These are phyloP conservation scores for Myotis myotis DNA, from an alignment of 2,797 vertebrate species.

Conservation along the genomic window DNA sequence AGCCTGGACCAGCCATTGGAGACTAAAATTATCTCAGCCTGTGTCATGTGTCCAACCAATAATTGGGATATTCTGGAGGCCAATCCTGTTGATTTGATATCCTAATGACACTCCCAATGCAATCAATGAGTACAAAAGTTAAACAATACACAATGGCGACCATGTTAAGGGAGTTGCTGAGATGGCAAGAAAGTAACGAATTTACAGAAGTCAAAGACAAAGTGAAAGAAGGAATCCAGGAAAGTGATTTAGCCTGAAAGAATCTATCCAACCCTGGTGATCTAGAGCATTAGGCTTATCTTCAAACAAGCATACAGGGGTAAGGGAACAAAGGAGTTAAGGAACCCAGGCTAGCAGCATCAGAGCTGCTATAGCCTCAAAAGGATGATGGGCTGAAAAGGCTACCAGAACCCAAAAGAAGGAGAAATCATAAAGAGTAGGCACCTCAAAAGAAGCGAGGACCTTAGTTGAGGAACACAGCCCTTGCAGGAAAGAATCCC, in stretches of 20 bases:
- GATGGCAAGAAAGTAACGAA: neutral
- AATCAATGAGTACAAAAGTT: neutral
- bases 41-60: neutral
- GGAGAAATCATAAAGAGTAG: neutral
- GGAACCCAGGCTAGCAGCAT: neutral
- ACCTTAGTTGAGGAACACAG: neutral
- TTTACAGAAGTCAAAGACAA: neutral
- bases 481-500: neutral
- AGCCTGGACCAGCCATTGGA: neutral
- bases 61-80: neutral
- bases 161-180: neutral
- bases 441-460: neutral
- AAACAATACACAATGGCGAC: neutral
- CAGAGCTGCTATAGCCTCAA: neutral
- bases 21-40: neutral
- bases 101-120: neutral
- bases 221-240: neutral
- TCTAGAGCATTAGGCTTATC: neutral
- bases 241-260: neutral
- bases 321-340: neutral
- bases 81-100: neutral
- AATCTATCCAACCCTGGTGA: neutral
- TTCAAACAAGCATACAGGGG: neutral
- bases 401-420: neutral
- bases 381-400: neutral